Conservation (phyloP, 1,140 invertebrate species). For the Ostrea denselamellosa region DNA sequence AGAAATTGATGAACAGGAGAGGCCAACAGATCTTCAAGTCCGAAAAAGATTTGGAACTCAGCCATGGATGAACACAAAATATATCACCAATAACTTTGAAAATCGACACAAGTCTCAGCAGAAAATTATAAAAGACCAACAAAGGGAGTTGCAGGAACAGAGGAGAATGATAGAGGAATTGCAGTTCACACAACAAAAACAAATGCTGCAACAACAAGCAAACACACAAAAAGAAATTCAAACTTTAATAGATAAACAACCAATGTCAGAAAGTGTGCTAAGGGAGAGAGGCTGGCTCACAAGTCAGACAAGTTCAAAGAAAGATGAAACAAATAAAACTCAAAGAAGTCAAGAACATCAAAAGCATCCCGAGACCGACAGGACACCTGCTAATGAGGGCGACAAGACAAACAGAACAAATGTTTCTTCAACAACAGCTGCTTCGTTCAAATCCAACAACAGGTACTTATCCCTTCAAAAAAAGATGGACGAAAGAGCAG, state of each 20-base stretch:
- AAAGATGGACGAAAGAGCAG: conserved; percentile 76
- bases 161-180: conserved; percentile 75
- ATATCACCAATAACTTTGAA: conserved; percentile 72
- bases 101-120: conserved; percentile 76
- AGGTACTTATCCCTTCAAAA: conserved; percentile 66
- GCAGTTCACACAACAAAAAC: conserved; percentile 69
- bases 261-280: conserved; percentile 20
- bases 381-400: not conserved
- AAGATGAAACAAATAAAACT: not conserved
- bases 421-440: conserved; percentile 33
- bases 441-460: conserved; percentile 43
- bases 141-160: conserved; percentile 75
- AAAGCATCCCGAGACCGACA: not conserved
- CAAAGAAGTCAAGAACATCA: not conserved
- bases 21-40: conserved; percentile 60
- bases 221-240: conserved; percentile 43
- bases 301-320: not conserved
- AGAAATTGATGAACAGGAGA: conserved; percentile 40
- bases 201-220: conserved; percentile 59
- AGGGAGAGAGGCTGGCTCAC: not conserved
- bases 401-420: conserved; percentile 29
- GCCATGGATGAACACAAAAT: conserved; percentile 71
- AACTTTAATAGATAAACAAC: conserved; percentile 22
- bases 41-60: conserved; percentile 65
- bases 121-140: conserved; percentile 74